Base-by-base conservation (phyloP, 2,888 invertebrate genomes). In the Drosophila ezoana region DNA sequence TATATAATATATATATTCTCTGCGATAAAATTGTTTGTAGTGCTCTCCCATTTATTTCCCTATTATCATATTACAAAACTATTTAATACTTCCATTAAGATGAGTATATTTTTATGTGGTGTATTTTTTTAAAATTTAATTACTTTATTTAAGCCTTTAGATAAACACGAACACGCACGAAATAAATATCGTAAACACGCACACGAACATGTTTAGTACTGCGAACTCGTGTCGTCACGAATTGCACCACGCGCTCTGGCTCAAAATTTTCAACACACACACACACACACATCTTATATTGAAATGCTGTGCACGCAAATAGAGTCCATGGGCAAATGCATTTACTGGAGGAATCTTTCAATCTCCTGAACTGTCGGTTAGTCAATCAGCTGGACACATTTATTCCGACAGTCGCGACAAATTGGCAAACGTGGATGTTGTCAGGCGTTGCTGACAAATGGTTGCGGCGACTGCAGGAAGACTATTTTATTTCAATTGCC, bases 381-480 rank as follows among this genome's bases (percentile, higher is more conserved):
- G 57, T 38, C 56, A 63, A 63, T 56, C 52, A 28, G 51, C 43
- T 52, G 63, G 51, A 43, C 45, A 43, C 28, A 37, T 48, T 60
- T 28, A 48, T 2, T 38, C 10, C 32, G 53, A 56, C 59, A 54
- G 37, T 33, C 20, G 51, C 38, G 49, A 52, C 60, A 64, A 74
- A 74, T 74, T 69, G 69, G 53, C 53, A 66, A 66, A 63, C 41
- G 48, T 41, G 60, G 41, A 66, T 59, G 40, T 57, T 65, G 47
- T 38, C 61, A 44, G 38, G 20, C 28, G 44, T 41, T 33, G 32
- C 56, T 45, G 45, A 58, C 53, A 71, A 75, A 75, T 70, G 59
- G 58, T 51, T 56, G 63, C 41, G 40, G 41, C 58, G 47, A 44
- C 53, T 44, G 47, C 60, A 60, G 47, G 20, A 51, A 35, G 37